Percentiles rank a stretch among this genome's conserved stretches.
Conservation (phyloP, 1,140 invertebrate genomes). For the Grapholita molesta region DNA sequence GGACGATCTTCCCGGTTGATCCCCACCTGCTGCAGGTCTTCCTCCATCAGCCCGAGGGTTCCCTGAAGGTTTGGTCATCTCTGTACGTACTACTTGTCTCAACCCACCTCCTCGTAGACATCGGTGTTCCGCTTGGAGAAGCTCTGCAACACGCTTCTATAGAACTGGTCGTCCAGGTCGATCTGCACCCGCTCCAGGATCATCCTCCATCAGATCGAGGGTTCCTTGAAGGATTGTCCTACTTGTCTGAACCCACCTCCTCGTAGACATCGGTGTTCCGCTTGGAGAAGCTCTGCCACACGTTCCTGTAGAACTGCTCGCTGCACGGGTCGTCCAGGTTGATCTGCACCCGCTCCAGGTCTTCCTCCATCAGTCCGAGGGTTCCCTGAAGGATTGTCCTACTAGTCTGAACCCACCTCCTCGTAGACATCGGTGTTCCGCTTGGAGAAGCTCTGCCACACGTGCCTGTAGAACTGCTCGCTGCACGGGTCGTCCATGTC, state of each 20-base stretch:
- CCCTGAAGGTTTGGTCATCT: too few relatives aligned
- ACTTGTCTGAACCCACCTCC: conserved; percentile 66
- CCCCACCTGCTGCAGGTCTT: conserved; percentile 56
- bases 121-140: conserved; percentile 89
- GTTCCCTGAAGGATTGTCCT: too few relatives aligned
- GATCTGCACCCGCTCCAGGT: neutral
- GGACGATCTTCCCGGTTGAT: conserved; percentile 86
- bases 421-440: conserved; percentile 93
- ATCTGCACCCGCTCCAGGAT: neutral
- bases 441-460: conserved; percentile 88
- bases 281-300: conserved; percentile 88
- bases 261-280: conserved; percentile 93
- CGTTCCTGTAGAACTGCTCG: conserved; percentile 89
- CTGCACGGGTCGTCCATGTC: conserved; percentile 88
- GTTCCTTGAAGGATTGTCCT: too few relatives aligned
- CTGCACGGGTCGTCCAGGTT: conserved; percentile 87
- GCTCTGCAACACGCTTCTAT: conserved; percentile 87
- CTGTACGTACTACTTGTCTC: too few relatives aligned
- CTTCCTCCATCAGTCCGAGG: too few relatives aligned
- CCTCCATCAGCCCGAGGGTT: too few relatives aligned
- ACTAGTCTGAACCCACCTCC: conserved; percentile 66
- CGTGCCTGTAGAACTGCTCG: conserved; percentile 89
- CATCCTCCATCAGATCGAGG: too few relatives aligned
- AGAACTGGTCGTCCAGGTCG: conserved; percentile 89
- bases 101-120: conserved; percentile 86